Percentiles rank a stretch among this genome's conserved stretches.
These are phyloP conservation scores for Cisticola juncidis DNA, from an alignment of 2,113 vertebrate genomes.

Conservation along the genomic window DNA sequence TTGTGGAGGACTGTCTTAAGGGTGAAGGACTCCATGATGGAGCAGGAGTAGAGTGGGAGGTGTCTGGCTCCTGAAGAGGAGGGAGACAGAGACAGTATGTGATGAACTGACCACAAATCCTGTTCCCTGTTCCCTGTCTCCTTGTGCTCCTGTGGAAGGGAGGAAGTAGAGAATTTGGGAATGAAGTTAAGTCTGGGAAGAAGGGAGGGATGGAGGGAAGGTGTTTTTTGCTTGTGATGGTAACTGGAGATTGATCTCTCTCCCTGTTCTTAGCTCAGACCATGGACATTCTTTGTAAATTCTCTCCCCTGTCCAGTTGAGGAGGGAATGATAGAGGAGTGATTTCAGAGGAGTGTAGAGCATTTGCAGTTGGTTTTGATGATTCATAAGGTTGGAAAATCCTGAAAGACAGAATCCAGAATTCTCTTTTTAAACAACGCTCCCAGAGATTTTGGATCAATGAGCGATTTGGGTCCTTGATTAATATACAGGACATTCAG, in stretches of 20 bases:
- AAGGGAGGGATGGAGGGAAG: neutral
- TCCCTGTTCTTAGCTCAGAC: neutral
- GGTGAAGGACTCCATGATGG: neutral
- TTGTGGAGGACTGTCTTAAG: neutral
- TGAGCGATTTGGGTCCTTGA: neutral
- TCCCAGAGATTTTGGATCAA: neutral
- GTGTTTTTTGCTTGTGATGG: neutral
- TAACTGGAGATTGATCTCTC: neutral
- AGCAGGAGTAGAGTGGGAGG: neutral
- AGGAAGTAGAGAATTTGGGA: neutral
- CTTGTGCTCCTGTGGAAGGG: neutral
- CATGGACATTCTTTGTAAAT: neutral
- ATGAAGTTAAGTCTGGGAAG: fast-evolving
- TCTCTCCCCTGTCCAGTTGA: neutral
- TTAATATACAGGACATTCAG: neutral
- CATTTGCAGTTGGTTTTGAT: neutral
- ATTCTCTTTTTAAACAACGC: neutral
- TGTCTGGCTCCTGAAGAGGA: neutral
- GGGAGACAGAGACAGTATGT: fast-evolving
- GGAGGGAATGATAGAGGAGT: neutral
- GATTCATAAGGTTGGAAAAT: neutral
- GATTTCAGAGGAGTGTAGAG: neutral
- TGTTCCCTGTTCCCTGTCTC: neutral
- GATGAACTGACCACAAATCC: neutral
- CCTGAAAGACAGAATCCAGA: neutral